Evolutionary conservation across 2,113 vertebrate genomes (phyloP).

Genomic region (Nibea coibor): DNA sequence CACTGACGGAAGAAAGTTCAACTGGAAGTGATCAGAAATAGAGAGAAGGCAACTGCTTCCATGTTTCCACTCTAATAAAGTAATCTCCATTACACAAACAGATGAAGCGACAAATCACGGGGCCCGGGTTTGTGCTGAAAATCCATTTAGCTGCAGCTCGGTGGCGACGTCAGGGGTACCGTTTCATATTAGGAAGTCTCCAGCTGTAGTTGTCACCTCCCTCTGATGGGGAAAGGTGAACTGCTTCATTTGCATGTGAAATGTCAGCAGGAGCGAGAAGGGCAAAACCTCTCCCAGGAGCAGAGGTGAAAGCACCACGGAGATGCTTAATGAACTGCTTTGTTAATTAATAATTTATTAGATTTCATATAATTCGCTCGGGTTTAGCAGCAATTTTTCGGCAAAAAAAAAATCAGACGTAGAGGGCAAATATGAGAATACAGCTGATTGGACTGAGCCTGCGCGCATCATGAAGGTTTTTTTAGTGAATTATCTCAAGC

Average conservation of each 20-base stretch:
- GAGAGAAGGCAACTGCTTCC: not conserved
- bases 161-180: not conserved
- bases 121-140: not conserved
- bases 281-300: constrained; percentile 46
- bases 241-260: constrained; percentile 73
- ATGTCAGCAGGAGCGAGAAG: constrained; percentile 64
- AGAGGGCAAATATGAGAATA: constrained; percentile 17
- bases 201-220: constrained; percentile 37
- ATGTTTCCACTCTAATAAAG: constrained; percentile 11
- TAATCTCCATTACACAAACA: not conserved
- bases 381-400: constrained; percentile 8
- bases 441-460: not conserved
- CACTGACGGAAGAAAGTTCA: not conserved
- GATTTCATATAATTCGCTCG: constrained; percentile 10
- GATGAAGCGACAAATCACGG: constrained; percentile 27
- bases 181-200: constrained; percentile 27
- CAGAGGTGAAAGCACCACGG: constrained; percentile 2
- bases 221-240: constrained; percentile 50
- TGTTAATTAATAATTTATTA: constrained; percentile 43
- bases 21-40: not conserved
- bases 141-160: constrained; percentile 35
- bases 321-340: constrained; percentile 51
- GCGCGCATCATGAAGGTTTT: not conserved
- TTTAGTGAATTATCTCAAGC: not conserved
- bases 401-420: constrained; percentile 2